Conservation (phyloP, 2,797 vertebrate species). For the Chiroxiphia lanceolata region DNA sequence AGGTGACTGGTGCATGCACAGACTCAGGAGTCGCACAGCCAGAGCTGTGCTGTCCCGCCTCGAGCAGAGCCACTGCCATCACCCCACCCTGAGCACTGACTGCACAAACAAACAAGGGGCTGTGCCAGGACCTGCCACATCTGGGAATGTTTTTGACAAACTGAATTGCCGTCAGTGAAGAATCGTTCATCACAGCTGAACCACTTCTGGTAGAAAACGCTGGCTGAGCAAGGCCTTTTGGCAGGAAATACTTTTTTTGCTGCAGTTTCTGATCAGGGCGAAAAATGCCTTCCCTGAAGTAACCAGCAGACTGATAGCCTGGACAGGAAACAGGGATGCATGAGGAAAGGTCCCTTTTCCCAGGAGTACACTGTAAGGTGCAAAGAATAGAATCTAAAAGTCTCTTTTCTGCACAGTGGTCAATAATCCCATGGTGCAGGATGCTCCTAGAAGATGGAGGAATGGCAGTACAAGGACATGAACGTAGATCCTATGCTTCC, state of each 20-base stretch:
- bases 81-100: not conserved
- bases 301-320: not conserved
- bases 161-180: not conserved
- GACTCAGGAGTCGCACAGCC: not conserved
- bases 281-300: not conserved
- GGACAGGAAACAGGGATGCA: not conserved
- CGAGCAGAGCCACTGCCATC: accelerated
- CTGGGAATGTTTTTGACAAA: not conserved
- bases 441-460: not conserved
- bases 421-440: accelerated
- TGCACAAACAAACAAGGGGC: not conserved
- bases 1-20: accelerated
- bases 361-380: not conserved
- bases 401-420: not conserved
- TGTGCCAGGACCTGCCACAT: not conserved
- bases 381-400: not conserved
- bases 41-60: not conserved
- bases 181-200: conserved; percentile 30
- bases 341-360: not conserved
- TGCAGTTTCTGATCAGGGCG: not conserved
- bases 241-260: not conserved
- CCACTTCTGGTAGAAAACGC: not conserved
- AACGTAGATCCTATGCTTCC: not conserved
- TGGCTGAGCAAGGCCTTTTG: not conserved
- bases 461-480: not conserved